Conservation (phyloP, 2,888 invertebrate species). For the Tetanocera ferruginea region DNA sequence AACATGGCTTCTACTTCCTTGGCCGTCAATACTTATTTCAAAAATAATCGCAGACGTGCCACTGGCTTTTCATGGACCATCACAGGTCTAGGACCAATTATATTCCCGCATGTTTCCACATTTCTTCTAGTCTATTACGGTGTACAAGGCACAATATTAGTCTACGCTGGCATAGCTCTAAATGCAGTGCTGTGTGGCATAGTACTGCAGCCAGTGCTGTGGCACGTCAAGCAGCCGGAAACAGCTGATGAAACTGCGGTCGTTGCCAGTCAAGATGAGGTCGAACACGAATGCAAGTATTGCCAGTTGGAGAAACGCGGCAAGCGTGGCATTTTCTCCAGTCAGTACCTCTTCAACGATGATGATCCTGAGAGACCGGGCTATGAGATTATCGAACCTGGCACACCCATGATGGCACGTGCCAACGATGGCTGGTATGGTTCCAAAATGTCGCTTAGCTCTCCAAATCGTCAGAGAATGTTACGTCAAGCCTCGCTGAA, state of each 20-base stretch:
- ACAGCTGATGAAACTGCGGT: constrained; percentile 49
- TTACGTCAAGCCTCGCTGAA: constrained; percentile 55
- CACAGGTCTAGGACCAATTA: constrained; percentile 80
- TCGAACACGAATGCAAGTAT: constrained; percentile 64
- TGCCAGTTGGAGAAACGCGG: constrained; percentile 58
- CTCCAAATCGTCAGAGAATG: constrained; percentile 50
- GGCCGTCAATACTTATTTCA: constrained; percentile 82
- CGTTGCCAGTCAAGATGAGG: constrained; percentile 39
- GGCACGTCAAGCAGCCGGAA: constrained; percentile 74
- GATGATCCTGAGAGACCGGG: constrained; percentile 76
- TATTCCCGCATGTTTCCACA: constrained; percentile 81
- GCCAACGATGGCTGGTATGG: constrained; percentile 68
- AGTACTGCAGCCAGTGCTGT: constrained; percentile 80
- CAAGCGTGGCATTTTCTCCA: constrained; percentile 63
- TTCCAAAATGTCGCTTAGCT: constrained; percentile 62
- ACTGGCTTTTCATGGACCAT: constrained; percentile 81
- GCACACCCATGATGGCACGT: constrained; percentile 76
- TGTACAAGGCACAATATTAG: constrained; percentile 77
- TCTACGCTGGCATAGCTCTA: constrained; percentile 77
- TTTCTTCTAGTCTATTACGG: constrained; percentile 74
- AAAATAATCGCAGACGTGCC: constrained; percentile 76
- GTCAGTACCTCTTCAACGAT: constrained; percentile 70
- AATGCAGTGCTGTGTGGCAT: constrained; percentile 78
- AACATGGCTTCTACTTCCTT: constrained; percentile 78
- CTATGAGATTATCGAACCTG: constrained; percentile 78